Percentiles rank a stretch among this genome's conserved stretches.
These are phyloP conservation scores for Geotrupes spiniger DNA, from an alignment of 2,888 invertebrate genomes.

Conservation along the genomic window DNA sequence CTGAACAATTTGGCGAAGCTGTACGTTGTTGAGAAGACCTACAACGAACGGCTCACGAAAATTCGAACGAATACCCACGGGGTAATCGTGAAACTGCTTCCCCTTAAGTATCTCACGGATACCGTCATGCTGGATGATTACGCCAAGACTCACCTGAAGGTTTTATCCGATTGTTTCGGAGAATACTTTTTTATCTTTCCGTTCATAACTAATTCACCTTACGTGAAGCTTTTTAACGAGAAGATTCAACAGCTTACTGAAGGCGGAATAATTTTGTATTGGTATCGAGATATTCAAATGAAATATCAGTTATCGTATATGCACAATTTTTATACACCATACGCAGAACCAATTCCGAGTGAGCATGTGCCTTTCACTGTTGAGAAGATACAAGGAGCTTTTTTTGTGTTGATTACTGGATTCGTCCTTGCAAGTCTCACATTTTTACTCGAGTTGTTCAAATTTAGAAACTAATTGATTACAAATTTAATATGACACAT, in stretches of 20 bases:
- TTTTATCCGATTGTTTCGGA: conserved; percentile 24
- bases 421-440: too few species aligned
- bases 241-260: conserved; percentile 21
- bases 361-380: conserved; percentile 7
- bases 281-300: conserved; percentile 19
- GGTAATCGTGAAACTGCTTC: conserved; percentile 19
- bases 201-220: conserved; percentile 28
- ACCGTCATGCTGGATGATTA: conserved; percentile 23
- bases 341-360: neutral
- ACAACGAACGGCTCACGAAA: conserved; percentile 5
- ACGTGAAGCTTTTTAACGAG: conserved; percentile 25
- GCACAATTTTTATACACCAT: conserved; percentile 8
- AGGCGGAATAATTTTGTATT: conserved; percentile 26
- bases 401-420: conserved; percentile 27
- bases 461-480: too few species aligned
- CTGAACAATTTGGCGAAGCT: conserved; percentile 19
- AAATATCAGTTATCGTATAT: conserved; percentile 6
- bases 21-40: conserved; percentile 12
- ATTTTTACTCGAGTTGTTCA: too few species aligned
- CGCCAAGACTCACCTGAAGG: conserved; percentile 21
- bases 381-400: conserved; percentile 18
- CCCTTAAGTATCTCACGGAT: conserved; percentile 18
- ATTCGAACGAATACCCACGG: conserved; percentile 17
- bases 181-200: conserved; percentile 23
- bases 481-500: too few species aligned